A percentile compares a stretch with the other conserved stretches of the same genome.
Conservation (phyloP, 2,113 vertebrate genomes). For the Ceratotherium simum region DNA sequence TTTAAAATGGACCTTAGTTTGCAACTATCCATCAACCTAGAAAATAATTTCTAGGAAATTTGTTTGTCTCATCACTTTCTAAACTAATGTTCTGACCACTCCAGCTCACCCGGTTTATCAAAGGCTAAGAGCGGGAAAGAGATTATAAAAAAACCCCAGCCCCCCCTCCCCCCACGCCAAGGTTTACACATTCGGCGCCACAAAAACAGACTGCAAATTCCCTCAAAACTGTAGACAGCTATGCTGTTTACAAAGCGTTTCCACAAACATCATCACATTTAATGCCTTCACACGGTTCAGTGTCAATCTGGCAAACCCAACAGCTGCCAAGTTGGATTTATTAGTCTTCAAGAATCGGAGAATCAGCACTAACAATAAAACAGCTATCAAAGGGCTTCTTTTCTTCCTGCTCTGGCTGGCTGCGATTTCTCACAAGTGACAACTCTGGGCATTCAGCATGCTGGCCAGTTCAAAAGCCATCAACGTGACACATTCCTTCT, state of each 20-base stretch:
- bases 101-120: neutral
- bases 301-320: neutral
- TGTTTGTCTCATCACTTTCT: neutral
- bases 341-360: neutral
- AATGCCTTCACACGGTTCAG: neutral
- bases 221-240: neutral
- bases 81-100: slow-evolving; percentile 19
- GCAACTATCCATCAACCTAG: neutral
- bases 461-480: neutral
- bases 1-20: neutral
- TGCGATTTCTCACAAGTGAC: slow-evolving; percentile 29
- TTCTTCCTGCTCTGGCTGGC: neutral
- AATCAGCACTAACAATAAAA: neutral
- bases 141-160: neutral
- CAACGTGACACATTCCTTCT: neutral
- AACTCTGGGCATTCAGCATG: neutral
- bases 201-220: neutral
- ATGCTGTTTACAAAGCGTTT: neutral
- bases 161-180: neutral
- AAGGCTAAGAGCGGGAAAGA: neutral
- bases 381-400: neutral
- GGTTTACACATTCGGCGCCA: neutral
- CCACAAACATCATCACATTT: neutral
- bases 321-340: neutral
- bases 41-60: slow-evolving; percentile 8